Conservation (phyloP, 2,113 vertebrate species). For the Fregetta grallaria region DNA sequence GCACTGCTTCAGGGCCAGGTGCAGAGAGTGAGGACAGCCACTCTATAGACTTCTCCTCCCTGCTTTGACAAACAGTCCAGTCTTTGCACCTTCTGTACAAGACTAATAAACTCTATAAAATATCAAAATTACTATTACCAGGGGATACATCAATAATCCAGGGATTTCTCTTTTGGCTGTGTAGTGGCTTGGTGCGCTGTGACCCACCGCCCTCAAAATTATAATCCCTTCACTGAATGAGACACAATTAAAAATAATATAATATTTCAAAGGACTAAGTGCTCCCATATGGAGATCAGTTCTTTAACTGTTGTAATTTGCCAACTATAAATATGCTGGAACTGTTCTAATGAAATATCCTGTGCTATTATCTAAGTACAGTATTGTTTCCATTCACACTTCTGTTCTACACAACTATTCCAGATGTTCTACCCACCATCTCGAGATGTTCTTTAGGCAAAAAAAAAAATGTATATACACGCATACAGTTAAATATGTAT, state of each 20-base stretch:
- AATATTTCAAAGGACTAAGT: constrained; percentile 57
- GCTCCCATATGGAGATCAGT: constrained; percentile 45
- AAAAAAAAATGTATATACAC: not conserved
- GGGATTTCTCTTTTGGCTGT: not conserved
- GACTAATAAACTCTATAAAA: constrained; percentile 25
- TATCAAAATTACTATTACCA: constrained; percentile 18
- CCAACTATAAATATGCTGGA: not conserved
- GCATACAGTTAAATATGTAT: not conserved
- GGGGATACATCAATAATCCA: constrained; percentile 2
- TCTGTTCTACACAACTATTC: constrained; percentile 7
- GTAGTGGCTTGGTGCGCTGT: not conserved
- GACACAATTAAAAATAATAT: constrained; percentile 59
- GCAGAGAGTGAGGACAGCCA: not conserved
- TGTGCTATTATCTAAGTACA: not conserved
- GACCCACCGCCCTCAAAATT: constrained; percentile 24
- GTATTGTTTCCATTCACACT: constrained; percentile 43
- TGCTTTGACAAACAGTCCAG: not conserved
- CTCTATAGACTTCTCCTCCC: not conserved
- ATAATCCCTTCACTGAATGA: constrained; percentile 33
- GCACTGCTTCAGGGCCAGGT: not conserved
- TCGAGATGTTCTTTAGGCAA: not conserved
- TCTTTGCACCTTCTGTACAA: not conserved
- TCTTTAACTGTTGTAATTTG: not conserved
- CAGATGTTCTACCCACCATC: constrained; percentile 27
- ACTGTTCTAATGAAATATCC: constrained; percentile 37